Evolutionary conservation across 2,797 vertebrate genomes (phyloP), one percentile per base, ranked within the genome.

Genomic region (Chloroceryle amazona): DNA sequence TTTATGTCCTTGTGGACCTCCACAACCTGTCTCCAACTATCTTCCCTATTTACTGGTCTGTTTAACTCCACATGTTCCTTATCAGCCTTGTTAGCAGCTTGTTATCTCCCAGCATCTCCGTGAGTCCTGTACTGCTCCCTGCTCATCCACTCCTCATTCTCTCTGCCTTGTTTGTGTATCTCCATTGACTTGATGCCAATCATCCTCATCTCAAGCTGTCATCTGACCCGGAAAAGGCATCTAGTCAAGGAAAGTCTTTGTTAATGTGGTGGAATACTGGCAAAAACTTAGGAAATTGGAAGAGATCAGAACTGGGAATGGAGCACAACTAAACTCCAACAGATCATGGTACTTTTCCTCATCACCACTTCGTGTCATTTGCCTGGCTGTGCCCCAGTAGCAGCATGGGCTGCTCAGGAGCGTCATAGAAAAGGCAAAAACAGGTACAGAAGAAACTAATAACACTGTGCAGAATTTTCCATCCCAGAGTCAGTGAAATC

Each of bases 361-460:
- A 9, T 54, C 19, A 28, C 9, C 14, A 2, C 21, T 31, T 31
- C 2, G 5, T 8, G 57, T 19, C 16, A 9, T 39, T 79, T 86
- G 49, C 61, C 51, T 46, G 51, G 20, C 54, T 6, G 4, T 72
- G 61, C 9, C 49, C 28, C 79, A 85, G 49, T 12, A 72, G 51
- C 49, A 70, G n/a, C 0, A 0, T 19, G 49, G 42, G 39, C 70
- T 68, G 44, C 31, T 57, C 58, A 55, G 71, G 12, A 58, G 23
- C 51, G 58, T 42, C 23, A 66, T 4, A 3, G 18, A 51, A 86
- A 76, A 73, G 41, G 15, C 42, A 92, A 80, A 86, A 13, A 19
- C 0, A 1, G 9, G 6, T 57, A 17, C 1, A 3, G 44, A 60
- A 73, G 55, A 41, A 80, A 8, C 20, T 55, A 49, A 47, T 39